These are phyloP conservation scores for Potamilus streckersoni DNA, from an alignment of 1,140 invertebrate genomes.

Conservation along the genomic window DNA sequence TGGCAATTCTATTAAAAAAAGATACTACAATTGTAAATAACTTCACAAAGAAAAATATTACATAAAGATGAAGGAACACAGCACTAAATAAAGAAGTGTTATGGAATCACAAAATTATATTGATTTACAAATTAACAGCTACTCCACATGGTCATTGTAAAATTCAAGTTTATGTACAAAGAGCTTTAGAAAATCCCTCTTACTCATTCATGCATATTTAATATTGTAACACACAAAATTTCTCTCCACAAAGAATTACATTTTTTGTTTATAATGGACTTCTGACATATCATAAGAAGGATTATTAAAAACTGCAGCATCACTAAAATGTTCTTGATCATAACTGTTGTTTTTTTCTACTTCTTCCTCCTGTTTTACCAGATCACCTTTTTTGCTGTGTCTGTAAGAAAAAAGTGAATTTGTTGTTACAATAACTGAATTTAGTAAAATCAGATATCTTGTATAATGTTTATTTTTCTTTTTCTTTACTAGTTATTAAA, in stretches of 20 bases:
- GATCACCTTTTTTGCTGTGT: slow-evolving; percentile 26
- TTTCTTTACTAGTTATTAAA: no score
- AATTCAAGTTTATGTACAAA: not conserved
- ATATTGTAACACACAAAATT: not conserved
- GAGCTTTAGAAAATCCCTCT: not conserved
- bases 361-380: slow-evolving; percentile 22
- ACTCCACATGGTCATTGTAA: no score
- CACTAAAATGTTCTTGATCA: slow-evolving; percentile 33
- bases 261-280: slow-evolving; percentile 4
- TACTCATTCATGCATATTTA: not conserved
- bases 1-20: no score
- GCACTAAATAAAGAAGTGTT: no score
- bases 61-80: no score
- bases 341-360: slow-evolving; percentile 17
- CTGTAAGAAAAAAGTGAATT: slow-evolving; percentile 8
- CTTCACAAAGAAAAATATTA: no score
- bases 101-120: no score
- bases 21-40: no score
- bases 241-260: slow-evolving; percentile 1
- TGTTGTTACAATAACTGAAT: not conserved
- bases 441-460: not conserved
- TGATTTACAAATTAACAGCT: no score
- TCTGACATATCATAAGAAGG: not conserved
- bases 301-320: slow-evolving; percentile 25
- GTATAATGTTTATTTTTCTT: no score